These are phyloP conservation scores for Artibeus jamaicensis DNA, from an alignment of 2,797 vertebrate genomes.

Conservation along the genomic window DNA sequence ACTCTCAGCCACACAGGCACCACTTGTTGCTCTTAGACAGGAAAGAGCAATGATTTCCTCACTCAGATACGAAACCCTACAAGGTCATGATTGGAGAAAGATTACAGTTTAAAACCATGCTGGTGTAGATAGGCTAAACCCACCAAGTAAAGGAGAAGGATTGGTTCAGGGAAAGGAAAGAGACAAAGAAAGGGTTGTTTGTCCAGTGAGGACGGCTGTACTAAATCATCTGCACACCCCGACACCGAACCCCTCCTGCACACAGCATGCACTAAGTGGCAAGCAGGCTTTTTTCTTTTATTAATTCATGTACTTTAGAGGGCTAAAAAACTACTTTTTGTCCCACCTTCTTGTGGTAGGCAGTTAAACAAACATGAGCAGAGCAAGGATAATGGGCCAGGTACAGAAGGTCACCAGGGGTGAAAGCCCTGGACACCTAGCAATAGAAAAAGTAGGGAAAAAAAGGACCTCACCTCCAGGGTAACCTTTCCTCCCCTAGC, in stretches of 20 bases:
- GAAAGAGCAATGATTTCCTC: not conserved
- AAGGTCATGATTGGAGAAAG: not conserved
- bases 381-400: not conserved
- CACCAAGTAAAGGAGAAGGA: not conserved
- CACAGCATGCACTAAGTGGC: not conserved
- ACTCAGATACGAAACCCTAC: not conserved
- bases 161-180: not conserved
- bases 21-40: not conserved
- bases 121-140: not conserved
- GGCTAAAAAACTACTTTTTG: not conserved
- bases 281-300: not conserved
- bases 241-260: not conserved
- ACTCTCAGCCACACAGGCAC: not conserved
- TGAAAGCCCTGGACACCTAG: not conserved
- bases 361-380: not conserved
- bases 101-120: not conserved
- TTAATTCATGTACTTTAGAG: not conserved
- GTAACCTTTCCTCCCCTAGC: not conserved
- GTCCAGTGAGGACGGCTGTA: not conserved
- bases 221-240: not conserved
- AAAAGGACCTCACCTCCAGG: not conserved
- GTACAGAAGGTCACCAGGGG: not conserved
- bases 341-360: not conserved
- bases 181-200: not conserved
- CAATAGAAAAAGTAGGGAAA: not conserved